phyloP scores from a whole-genome alignment of 2,113 vertebrate genomes.

The Lampris megalopsis region DNA sequence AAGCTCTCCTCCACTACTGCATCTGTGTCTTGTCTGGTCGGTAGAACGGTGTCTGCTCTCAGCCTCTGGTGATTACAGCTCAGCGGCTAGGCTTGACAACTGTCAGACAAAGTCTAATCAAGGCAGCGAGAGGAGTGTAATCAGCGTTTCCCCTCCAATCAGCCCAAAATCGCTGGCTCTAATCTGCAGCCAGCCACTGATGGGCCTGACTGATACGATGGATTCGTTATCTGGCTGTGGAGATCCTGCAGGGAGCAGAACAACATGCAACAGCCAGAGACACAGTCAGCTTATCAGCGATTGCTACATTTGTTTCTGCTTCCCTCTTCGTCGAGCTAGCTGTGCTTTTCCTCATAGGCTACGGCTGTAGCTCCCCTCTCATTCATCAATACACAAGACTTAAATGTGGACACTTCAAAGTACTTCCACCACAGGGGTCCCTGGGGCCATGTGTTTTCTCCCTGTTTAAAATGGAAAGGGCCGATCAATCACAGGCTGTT shows the following conservation, averaged over 20 bases:
- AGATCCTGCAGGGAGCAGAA: conserved; percentile 71
- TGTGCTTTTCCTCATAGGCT: conserved; percentile 71
- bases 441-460: conserved; percentile 71
- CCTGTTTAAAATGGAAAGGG: conserved; percentile 75
- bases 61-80: conserved; percentile 74
- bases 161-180: conserved; percentile 77
- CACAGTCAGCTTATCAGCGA: conserved; percentile 78
- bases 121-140: conserved; percentile 68
- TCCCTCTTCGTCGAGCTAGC: conserved; percentile 67
- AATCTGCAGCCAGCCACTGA: conserved; percentile 77
- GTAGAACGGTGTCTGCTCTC: conserved; percentile 58
- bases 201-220: conserved; percentile 79
- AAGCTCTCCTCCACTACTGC: conserved; percentile 30
- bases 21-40: conserved; percentile 40
- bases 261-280: conserved; percentile 74
- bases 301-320: conserved; percentile 78
- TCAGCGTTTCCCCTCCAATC: conserved; percentile 79
- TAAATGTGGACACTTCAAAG: conserved; percentile 82
- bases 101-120: conserved; percentile 73
- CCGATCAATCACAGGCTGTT: conserved; percentile 78
- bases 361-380: conserved; percentile 63
- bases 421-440: conserved; percentile 76
- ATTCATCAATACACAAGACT: conserved; percentile 81
- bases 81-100: conserved; percentile 68
- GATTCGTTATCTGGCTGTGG: conserved; percentile 78